These are phyloP conservation scores for Meda fulgida DNA, from an alignment of 2,797 vertebrate species.

Conservation along the genomic window DNA sequence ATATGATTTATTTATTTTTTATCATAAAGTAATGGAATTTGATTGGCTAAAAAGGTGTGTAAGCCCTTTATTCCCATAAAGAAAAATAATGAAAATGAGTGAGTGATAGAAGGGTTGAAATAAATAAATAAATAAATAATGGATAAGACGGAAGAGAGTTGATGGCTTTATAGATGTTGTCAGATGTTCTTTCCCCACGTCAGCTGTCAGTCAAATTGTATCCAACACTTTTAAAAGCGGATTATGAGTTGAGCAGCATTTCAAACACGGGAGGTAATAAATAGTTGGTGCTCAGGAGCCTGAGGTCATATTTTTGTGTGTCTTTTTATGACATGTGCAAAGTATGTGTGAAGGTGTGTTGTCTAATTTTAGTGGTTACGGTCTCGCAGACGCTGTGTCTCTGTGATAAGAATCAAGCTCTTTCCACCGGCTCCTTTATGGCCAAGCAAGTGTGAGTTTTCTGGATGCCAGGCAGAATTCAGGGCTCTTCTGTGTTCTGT, in stretches of 20 bases:
- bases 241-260: not conserved
- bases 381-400: not conserved
- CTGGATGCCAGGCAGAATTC: not conserved
- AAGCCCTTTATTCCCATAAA: not conserved
- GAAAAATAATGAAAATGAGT: slow-evolving; percentile 29
- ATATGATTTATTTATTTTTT: not conserved
- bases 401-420: slow-evolving; percentile 41
- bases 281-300: not conserved
- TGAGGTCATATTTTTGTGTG: slow-evolving; percentile 8
- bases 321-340: slow-evolving; percentile 2
- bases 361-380: slow-evolving; percentile 7
- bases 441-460: slow-evolving; percentile 29
- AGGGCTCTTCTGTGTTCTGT: slow-evolving; percentile 23
- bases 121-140: slow-evolving; percentile 27
- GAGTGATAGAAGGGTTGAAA: slow-evolving; percentile 34
- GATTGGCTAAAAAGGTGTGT: not conserved
- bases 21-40: not conserved
- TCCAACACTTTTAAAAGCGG: not conserved
- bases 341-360: slow-evolving; percentile 32
- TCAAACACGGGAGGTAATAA: not conserved
- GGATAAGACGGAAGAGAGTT: slow-evolving; percentile 41
- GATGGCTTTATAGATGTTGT: too few relatives aligned
- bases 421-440: slow-evolving; percentile 59
- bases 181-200: not conserved
- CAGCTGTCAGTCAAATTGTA: not conserved